Base-by-base conservation (phyloP, 2,888 invertebrate species). In the Drosophila ustulata region DNA sequence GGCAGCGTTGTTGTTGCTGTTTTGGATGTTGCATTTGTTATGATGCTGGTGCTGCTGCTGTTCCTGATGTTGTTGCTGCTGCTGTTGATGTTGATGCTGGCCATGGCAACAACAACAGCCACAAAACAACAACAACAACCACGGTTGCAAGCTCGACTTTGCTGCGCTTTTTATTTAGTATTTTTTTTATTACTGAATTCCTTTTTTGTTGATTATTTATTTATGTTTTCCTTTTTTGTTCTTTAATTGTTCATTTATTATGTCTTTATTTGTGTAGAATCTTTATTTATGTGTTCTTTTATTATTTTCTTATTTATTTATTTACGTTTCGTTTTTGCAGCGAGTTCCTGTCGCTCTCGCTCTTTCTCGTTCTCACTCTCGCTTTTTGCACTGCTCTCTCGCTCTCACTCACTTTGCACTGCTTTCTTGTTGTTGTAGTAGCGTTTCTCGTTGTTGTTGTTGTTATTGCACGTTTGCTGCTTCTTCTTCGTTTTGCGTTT, bases 21-120 rank as follows among this genome's bases (percentile, higher is more conserved):
- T 57, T 75, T 18, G 18, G 18, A 56, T 62, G 74, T 43, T 62
- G 45, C 53, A 69, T 39, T 39, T 71, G 55, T 75, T 59, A 63
- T 52, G 11, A 9, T 56, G 47, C 51, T 73, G 69, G 55, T 73
- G 69, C 58, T 78, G 75, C 61, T 74, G 57, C 28, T 18, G 18
- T 18, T 18, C 18, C 18, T 18, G 18, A 18, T 28, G 28, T 5
- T 28, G 28, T 5, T 28, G 32, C 8, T 32, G 32, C 9, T 32
- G 32, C 8, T 32, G 30, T 32, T 32, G 30, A 32, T 32, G 37
- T 59, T 71, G 55, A 52, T 64, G 67, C 81, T 80, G 65, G 81
- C 80, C 78, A 81, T 78, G 41, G 68, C 69, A 70, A 66, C 53
- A 55, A 37, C 65, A 70, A 46, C 71, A 70, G 57, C 63, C 39